These are phyloP conservation scores for Mus spretus DNA, from an alignment of 2,797 vertebrate species.

Conservation along the genomic window DNA sequence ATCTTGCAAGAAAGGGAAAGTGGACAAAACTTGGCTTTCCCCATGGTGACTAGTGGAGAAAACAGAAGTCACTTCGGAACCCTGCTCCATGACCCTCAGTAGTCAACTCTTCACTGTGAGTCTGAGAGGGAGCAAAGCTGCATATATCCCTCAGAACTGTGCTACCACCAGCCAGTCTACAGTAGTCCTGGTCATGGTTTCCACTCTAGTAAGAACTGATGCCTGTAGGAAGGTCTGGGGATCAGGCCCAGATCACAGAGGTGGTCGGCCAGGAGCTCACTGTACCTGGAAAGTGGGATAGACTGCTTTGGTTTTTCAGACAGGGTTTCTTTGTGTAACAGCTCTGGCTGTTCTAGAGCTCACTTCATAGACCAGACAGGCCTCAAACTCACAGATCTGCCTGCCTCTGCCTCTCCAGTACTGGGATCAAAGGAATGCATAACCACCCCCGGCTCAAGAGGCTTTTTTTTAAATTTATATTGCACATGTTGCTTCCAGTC, in stretches of 20 bases:
- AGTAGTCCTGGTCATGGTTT: background rate
- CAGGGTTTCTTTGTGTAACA: no score
- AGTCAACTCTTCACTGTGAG: no score
- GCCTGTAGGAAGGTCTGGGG: background rate
- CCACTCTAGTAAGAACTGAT: background rate
- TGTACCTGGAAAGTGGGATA: background rate
- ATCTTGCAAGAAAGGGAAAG: background rate
- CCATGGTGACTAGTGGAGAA: background rate
- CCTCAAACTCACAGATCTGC: no score
- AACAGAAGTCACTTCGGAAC: background rate
- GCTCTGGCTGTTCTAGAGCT: no score
- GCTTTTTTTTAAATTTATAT: background rate
- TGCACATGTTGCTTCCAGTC: background rate
- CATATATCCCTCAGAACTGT: background rate
- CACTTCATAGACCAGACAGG: no score
- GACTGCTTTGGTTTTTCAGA: background rate
- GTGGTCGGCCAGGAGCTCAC: background rate
- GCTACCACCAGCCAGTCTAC: background rate
- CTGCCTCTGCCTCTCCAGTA: no score
- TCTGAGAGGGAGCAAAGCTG: background rate
- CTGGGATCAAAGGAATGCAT: no score
- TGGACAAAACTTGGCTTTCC: background rate
- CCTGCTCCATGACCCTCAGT: background rate
- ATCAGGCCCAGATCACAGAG: background rate
- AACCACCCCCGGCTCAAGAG: no score